A percentile compares a stretch with the other conserved stretches of the same genome.
Evolutionary conservation across 1,140 invertebrate genomes (phyloP).

Genomic region (Zaprionus gabonicus): DNA sequence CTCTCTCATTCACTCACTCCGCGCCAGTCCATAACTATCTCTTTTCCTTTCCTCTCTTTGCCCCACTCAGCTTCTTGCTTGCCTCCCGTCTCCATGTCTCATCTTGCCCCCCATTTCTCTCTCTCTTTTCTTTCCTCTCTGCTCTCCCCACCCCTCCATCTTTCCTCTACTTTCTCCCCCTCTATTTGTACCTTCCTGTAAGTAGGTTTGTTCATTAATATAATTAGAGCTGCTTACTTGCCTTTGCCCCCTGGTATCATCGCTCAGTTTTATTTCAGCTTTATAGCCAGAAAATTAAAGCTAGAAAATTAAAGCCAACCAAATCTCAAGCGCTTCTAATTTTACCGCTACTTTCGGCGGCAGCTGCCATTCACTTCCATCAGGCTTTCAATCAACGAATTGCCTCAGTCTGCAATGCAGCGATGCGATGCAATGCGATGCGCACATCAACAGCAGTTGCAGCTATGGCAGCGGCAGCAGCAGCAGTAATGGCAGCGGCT

Average conservation of each 20-base stretch:
- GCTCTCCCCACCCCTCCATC: too few relatives aligned
- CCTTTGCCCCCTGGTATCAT: background rate
- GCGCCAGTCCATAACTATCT: too few relatives aligned
- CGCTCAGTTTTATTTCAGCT: conserved; percentile 9
- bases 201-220: conserved; percentile 70
- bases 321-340: background rate
- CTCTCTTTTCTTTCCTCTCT: background rate
- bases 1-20: too few relatives aligned
- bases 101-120: too few relatives aligned
- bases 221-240: conserved; percentile 58
- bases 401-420: background rate
- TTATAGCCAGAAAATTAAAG: conserved; percentile 12
- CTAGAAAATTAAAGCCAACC: background rate
- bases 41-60: background rate
- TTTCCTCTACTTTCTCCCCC: background rate
- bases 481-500: conserved; percentile 9
- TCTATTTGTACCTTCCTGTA: conserved; percentile 19
- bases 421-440: background rate
- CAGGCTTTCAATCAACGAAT: background rate
- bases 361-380: background rate
- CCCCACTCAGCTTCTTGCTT: background rate
- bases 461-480: background rate
- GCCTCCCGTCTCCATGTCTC: background rate
- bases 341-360: background rate
- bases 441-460: background rate